These are phyloP conservation scores for Mionectes macconnelli DNA, from an alignment of 2,113 vertebrate genomes.

Conservation along the genomic window DNA sequence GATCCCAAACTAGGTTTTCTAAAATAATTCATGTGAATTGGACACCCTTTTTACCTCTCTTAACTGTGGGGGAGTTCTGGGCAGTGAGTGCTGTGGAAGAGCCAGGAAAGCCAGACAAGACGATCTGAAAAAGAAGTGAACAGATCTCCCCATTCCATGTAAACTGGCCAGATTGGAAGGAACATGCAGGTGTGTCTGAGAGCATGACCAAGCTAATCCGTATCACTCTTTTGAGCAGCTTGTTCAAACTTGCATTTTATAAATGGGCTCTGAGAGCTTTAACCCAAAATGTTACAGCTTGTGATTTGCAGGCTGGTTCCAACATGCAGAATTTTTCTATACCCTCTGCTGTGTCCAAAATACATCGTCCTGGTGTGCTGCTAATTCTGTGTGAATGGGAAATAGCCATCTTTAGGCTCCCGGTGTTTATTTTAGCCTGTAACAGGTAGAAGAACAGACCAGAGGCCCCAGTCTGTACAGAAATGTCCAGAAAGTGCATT, in stretches of 20 bases:
- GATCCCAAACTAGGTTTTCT: background rate
- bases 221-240: background rate
- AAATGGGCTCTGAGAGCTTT: background rate
- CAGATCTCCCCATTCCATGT: background rate
- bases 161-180: background rate
- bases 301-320: background rate
- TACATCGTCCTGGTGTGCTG: background rate
- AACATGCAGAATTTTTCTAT: background rate
- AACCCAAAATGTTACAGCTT: background rate
- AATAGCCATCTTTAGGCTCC: background rate
- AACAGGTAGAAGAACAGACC: background rate
- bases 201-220: background rate
- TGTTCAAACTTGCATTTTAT: background rate
- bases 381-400: background rate
- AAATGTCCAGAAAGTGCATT: background rate
- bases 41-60: background rate
- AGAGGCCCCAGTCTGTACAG: background rate
- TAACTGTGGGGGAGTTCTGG: background rate
- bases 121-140: background rate
- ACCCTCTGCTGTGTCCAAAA: background rate
- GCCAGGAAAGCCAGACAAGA: background rate
- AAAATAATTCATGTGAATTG: background rate
- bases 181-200: background rate
- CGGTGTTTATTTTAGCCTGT: background rate
- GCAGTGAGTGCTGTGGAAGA: background rate